These are phyloP conservation scores for Nyctibius bracteatus DNA, from an alignment of 2,113 vertebrate genomes.

Conservation along the genomic window DNA sequence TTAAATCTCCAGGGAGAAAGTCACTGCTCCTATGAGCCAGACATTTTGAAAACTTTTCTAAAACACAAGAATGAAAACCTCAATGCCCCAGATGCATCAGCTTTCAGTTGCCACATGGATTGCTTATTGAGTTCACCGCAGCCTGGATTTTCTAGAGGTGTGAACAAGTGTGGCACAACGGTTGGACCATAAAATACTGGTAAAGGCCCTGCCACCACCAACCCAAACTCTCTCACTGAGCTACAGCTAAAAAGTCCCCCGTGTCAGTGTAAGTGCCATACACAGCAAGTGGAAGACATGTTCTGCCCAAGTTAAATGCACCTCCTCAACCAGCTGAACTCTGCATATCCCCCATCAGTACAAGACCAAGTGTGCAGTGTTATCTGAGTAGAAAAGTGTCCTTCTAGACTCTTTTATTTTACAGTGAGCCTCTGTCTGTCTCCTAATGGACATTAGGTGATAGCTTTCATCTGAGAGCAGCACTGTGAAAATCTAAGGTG, in stretches of 20 bases:
- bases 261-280: neutral
- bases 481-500: neutral
- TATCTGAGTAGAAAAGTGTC: neutral
- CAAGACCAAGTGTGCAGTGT: neutral
- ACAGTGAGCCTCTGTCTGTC: neutral
- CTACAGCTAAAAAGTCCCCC: neutral
- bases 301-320: neutral
- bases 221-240: neutral
- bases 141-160: neutral
- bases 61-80: neutral
- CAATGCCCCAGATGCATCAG: too few relatives aligned
- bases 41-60: neutral
- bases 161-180: neutral
- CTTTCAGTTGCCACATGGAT: neutral
- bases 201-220: rapidly evolving
- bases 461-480: neutral
- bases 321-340: neutral
- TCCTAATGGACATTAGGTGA: neutral
- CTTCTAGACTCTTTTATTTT: neutral
- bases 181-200: neutral
- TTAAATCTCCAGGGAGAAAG: neutral
- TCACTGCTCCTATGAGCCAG: neutral
- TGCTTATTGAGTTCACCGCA: neutral
- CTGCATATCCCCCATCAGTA: rapidly evolving
- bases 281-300: neutral